phyloP scores from a whole-genome alignment of 2,888 invertebrate species.

The Eupithecia exiguata region DNA sequence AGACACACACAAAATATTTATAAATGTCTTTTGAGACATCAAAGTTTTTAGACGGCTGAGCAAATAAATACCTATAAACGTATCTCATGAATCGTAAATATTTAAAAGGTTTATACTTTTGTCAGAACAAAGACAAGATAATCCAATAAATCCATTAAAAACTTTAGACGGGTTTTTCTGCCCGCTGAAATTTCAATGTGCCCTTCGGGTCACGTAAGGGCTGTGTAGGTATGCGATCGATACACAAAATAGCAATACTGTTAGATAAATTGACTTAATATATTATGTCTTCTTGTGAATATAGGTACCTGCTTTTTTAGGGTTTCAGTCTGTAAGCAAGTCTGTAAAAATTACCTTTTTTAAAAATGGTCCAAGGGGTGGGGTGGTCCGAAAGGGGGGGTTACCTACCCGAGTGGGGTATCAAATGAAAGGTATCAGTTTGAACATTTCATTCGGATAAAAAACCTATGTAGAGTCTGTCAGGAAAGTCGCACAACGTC shows the following conservation, averaged over 20 bases:
- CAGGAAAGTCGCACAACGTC: no score
- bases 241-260: neutral
- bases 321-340: no score
- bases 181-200: slow-evolving; percentile 31
- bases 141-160: slow-evolving; percentile 51
- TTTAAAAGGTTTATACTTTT: slow-evolving; percentile 44
- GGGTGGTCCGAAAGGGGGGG: no score
- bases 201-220: slow-evolving; percentile 20
- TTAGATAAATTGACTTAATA: neutral
- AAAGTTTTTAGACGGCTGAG: slow-evolving; percentile 24
- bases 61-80: slow-evolving; percentile 28
- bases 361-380: no score
- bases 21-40: slow-evolving; percentile 19
- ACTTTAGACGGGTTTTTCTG: slow-evolving; percentile 43
- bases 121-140: slow-evolving; percentile 44
- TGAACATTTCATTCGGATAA: no score
- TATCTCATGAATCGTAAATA: slow-evolving; percentile 36
- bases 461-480: no score
- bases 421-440: no score
- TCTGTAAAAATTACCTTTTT: no score
- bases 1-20: slow-evolving; percentile 8
- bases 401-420: no score
- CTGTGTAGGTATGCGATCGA: neutral
- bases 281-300: neutral
- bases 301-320: neutral